phyloP scores from a whole-genome alignment of 2,797 vertebrate genomes.

The Scyliorhinus canicula region DNA sequence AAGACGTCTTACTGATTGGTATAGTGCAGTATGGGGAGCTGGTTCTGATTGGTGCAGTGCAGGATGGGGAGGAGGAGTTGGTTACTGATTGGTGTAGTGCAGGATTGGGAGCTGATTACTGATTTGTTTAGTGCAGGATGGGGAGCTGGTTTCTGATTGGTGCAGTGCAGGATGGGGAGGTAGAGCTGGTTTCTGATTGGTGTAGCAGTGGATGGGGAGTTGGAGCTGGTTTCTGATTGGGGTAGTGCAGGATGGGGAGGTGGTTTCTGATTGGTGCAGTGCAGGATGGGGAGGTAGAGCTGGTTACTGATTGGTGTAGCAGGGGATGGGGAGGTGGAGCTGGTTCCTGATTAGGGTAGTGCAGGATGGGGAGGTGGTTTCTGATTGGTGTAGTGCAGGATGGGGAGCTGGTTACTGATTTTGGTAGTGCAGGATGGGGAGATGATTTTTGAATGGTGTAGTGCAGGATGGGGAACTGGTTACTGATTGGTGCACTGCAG shows the following conservation, averaged over 20 bases:
- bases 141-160: neutral
- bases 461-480: too few species aligned
- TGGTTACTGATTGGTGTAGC: constrained; percentile 28
- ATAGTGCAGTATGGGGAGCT: neutral
- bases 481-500: neutral
- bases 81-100: neutral
- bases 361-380: too few species aligned
- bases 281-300: neutral
- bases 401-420: neutral
- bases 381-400: neutral
- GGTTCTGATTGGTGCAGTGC: constrained; percentile 12
- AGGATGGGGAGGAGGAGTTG: constrained; percentile 2
- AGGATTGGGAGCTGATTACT: neutral
- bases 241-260: too few species aligned
- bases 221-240: too few species aligned
- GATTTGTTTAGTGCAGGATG: too few species aligned
- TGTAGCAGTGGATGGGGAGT: too few species aligned
- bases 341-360: too few species aligned
- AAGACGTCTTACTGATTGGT: neutral
- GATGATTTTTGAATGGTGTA: too few species aligned
- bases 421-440: too few species aligned
- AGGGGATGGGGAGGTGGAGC: too few species aligned
- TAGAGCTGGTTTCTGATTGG: neutral
- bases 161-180: neutral
- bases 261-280: neutral